Percentiles rank a stretch among this genome's conserved stretches.
Evolutionary conservation across 2,113 vertebrate genomes (phyloP).

Genomic region (Lamprologus lemairii): DNA sequence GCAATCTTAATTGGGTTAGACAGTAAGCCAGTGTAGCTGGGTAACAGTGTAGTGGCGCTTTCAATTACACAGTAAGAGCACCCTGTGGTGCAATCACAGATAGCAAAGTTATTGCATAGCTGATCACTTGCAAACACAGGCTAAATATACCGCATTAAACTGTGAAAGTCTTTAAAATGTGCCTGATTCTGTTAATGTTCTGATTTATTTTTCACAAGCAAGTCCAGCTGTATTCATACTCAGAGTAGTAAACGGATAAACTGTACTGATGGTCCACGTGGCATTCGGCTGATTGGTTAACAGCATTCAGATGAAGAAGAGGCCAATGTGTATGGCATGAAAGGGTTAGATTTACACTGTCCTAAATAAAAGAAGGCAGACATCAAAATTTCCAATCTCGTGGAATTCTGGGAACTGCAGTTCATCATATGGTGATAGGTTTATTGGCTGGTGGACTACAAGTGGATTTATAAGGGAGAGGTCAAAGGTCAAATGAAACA

Average conservation of each 20-base stretch:
- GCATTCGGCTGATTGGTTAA: neutral
- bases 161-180: neutral
- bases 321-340: neutral
- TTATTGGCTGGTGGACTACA: conserved; percentile 49
- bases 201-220: neutral
- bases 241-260: neutral
- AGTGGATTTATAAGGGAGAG: conserved; percentile 48
- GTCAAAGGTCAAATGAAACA: conserved; percentile 61
- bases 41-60: conserved; percentile 24
- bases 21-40: conserved; percentile 13
- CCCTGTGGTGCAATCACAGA: conserved; percentile 1
- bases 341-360: neutral
- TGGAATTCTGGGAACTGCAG: conserved; percentile 53
- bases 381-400: conserved; percentile 22
- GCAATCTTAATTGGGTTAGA: conserved; percentile 6
- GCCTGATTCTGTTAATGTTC: neutral
- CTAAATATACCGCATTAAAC: neutral
- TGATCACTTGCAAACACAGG: neutral
- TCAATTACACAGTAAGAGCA: conserved; percentile 11
- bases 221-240: neutral
- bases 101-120: neutral
- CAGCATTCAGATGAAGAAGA: neutral
- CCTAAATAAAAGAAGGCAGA: conserved; percentile 31
- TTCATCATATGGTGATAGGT: conserved; percentile 55
- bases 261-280: neutral